Conservation (phyloP, 2,888 invertebrate genomes). For the Meandrusa payeni region DNA sequence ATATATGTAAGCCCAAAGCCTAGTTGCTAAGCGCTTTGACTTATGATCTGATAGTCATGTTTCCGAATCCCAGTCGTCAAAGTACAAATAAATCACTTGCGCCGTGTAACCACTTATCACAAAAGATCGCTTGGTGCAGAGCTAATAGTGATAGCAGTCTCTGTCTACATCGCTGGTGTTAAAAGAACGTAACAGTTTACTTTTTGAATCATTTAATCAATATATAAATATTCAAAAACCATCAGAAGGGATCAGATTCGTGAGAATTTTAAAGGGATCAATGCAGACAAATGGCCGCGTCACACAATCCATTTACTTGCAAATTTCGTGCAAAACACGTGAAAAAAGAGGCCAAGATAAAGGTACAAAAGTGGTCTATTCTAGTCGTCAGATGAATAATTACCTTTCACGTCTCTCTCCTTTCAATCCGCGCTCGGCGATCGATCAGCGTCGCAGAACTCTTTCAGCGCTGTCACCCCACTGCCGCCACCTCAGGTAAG, state of each 20-base stretch:
- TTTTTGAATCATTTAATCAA: too few relatives aligned
- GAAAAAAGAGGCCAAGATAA: slow-evolving; percentile 73
- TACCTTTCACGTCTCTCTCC: slow-evolving; percentile 78
- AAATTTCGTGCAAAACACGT: slow-evolving; percentile 76
- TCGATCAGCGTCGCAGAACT: slow-evolving; percentile 79
- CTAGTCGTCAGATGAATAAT: slow-evolving; percentile 81
- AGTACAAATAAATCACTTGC: too few relatives aligned
- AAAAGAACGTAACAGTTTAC: too few relatives aligned
- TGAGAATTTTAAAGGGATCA: slow-evolving; percentile 62
- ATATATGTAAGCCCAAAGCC: too few relatives aligned
- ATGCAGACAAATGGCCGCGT: slow-evolving; percentile 73
- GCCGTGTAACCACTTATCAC: too few relatives aligned
- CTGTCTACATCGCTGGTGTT: too few relatives aligned
- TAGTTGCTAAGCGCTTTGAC: too few relatives aligned
- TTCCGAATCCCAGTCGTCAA: too few relatives aligned
- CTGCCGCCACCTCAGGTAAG: slow-evolving; percentile 71
- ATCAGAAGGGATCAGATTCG: slow-evolving; percentile 45
- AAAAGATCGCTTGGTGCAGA: too few relatives aligned
- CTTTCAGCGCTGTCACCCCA: slow-evolving; percentile 77
- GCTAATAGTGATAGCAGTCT: too few relatives aligned
- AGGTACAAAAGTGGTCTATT: slow-evolving; percentile 80
- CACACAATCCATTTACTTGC: slow-evolving; percentile 77
- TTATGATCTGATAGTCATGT: too few relatives aligned
- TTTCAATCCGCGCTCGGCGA: slow-evolving; percentile 76
- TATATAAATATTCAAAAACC: slow-evolving; percentile 13